These are phyloP conservation scores for Alectoris magna DNA, from an alignment of 2,797 vertebrate genomes.

Conservation along the genomic window DNA sequence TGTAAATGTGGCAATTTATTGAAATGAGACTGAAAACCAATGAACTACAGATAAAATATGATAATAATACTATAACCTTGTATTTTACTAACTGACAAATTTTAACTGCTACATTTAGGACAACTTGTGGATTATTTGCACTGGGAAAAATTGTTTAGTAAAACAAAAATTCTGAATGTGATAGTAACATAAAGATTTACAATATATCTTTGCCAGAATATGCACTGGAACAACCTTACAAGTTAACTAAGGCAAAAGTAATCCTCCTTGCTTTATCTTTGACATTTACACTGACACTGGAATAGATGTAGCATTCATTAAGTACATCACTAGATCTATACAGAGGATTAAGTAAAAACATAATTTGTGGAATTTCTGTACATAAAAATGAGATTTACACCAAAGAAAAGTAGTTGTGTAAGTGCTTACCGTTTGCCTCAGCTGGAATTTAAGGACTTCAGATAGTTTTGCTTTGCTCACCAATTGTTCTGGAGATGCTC, in stretches of 20 bases:
- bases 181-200: background rate
- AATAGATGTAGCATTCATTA: background rate
- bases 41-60: background rate
- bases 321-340: background rate
- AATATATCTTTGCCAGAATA: background rate
- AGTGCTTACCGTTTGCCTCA: background rate
- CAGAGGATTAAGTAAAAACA: background rate
- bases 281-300: background rate
- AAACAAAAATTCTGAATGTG: background rate
- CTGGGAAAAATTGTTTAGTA: background rate
- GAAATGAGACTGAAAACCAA: background rate
- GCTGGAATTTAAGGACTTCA: background rate
- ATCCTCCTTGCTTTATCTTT: background rate
- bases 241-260: background rate
- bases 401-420: background rate
- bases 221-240: background rate
- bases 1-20: constrained; percentile 10
- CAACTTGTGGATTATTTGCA: background rate
- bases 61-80: background rate
- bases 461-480: background rate
- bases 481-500: background rate
- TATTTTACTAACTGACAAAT: background rate
- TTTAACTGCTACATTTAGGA: background rate
- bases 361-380: background rate
- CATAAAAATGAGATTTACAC: background rate